Evolutionary conservation across 2,888 invertebrate genomes (phyloP), one percentile per base, ranked within the genome.

Genomic region (Stenotaenia linearis): DNA sequence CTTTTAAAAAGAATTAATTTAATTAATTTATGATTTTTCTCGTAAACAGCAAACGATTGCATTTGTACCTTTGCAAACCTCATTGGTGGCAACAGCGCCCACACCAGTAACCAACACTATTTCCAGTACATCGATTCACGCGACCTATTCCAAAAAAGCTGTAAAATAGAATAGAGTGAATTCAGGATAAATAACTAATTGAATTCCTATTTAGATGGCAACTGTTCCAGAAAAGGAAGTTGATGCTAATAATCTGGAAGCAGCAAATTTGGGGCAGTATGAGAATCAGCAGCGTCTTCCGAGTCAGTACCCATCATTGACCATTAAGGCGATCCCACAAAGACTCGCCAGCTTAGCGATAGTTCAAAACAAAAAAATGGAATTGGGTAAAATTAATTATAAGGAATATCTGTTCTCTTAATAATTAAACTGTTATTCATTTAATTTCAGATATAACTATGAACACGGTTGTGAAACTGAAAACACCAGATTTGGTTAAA

Each of bases 341-440:
- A 56, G 78, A 30, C 37, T 56, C 28, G 74, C 77, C 10, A 32
- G 80, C 15, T 18, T n/a, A 7, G n/a, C 77, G 0, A 37, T 79
- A 4, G 30, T 80, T 23, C 37, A 32, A 10, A 6, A 23, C 0
- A 81, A 80, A 78, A 79, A 74, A 40, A 35, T 30, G 10, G 79
- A 80, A 28, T 77, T 81, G 10, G 82, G 81, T 81, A 56, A 80
- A 77, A 30, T 45, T 7, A 15, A 40, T 35, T 37, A 76, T 32
- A 7, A 2, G 23, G 9, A 74, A 12, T n/a, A n/a, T n/a, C n/a
- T n/a, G n/a, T n/a, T n/a, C n/a, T n/a, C n/a, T n/a, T n/a, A n/a
- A n/a, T n/a, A n/a, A n/a, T n/a, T n/a, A n/a, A n/a, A n/a, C n/a
- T n/a, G 12, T 75, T 2, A 75, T 23, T 28, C 1, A 79, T 21